Percentiles rank a stretch among this genome's conserved stretches.
These are phyloP conservation scores for Sinopyrophorus schimmeli DNA, from an alignment of 2,888 invertebrate species.

Conservation along the genomic window DNA sequence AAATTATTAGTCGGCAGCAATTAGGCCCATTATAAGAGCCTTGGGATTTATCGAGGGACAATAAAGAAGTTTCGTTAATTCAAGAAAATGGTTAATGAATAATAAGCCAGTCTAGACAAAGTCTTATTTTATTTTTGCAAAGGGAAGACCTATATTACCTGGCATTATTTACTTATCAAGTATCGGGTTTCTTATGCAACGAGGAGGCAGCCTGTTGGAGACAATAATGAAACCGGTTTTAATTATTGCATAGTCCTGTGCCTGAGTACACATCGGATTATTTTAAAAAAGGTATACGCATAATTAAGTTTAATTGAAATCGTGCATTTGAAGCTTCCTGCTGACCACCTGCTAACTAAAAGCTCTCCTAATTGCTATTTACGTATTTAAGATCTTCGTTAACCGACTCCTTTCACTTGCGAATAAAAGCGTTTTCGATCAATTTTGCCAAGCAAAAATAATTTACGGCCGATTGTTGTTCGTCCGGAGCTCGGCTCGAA, in stretches of 20 bases:
- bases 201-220: constrained; percentile 28
- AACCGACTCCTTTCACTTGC: too few relatives aligned
- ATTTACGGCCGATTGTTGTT: too few relatives aligned
- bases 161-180: constrained; percentile 32
- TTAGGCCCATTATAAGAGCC: too few relatives aligned
- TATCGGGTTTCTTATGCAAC: constrained; percentile 27
- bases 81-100: constrained; percentile 25
- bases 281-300: constrained; percentile 22
- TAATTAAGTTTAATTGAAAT: constrained; percentile 26
- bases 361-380: too few relatives aligned
- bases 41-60: too few relatives aligned
- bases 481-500: too few relatives aligned
- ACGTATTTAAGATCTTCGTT: too few relatives aligned
- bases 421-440: too few relatives aligned
- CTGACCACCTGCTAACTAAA: constrained; percentile 14
- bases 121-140: constrained; percentile 30
- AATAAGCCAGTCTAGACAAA: constrained; percentile 28
- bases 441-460: too few relatives aligned
- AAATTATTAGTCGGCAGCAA: too few relatives aligned
- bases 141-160: constrained; percentile 31
- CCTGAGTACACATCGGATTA: constrained; percentile 11
- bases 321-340: constrained; percentile 18
- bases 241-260: constrained; percentile 18
- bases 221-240: constrained; percentile 31
- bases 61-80: too few relatives aligned